Conservation (phyloP, 2,797 vertebrate species). For the Nannoperca australis region DNA sequence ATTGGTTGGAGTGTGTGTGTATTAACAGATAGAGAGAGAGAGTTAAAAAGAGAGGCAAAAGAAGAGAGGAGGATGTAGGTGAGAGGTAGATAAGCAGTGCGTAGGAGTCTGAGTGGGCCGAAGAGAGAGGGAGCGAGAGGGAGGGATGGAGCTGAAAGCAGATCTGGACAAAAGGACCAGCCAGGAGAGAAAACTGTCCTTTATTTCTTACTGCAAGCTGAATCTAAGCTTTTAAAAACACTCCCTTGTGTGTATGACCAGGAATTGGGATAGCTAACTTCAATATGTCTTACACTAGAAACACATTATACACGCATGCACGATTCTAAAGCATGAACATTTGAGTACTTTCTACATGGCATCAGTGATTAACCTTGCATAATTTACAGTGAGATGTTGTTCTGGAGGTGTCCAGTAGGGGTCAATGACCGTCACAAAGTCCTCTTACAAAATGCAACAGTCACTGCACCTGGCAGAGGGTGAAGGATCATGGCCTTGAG, state of each 20-base stretch:
- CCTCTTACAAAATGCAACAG: background rate
- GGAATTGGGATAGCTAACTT: background rate
- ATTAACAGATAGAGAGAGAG: slow-evolving; percentile 41
- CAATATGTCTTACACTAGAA: background rate
- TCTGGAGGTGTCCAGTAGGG: slow-evolving; percentile 72
- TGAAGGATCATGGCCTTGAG: slow-evolving; percentile 5
- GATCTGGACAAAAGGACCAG: slow-evolving; percentile 63
- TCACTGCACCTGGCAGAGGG: background rate
- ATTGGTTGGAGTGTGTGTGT: slow-evolving; percentile 34
- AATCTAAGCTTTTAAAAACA: slow-evolving; percentile 25
- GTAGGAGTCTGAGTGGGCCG: slow-evolving; percentile 80
- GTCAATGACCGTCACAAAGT: slow-evolving; percentile 72
- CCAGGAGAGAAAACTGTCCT: slow-evolving; percentile 51
- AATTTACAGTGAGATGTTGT: slow-evolving; percentile 40
- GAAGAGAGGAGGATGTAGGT: slow-evolving; percentile 77
- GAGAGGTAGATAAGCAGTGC: slow-evolving; percentile 74
- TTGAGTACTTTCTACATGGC: background rate
- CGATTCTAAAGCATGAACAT: background rate
- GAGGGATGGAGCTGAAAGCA: slow-evolving; percentile 65
- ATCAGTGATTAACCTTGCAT: slow-evolving; percentile 8
- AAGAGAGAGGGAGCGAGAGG: slow-evolving; percentile 60
- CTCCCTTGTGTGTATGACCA: background rate
- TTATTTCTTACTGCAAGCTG: slow-evolving; percentile 38
- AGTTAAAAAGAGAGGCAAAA: slow-evolving; percentile 70
- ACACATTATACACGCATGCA: background rate